Base-by-base conservation (phyloP, 2,888 invertebrate genomes). In the Salticus scenicus region DNA sequence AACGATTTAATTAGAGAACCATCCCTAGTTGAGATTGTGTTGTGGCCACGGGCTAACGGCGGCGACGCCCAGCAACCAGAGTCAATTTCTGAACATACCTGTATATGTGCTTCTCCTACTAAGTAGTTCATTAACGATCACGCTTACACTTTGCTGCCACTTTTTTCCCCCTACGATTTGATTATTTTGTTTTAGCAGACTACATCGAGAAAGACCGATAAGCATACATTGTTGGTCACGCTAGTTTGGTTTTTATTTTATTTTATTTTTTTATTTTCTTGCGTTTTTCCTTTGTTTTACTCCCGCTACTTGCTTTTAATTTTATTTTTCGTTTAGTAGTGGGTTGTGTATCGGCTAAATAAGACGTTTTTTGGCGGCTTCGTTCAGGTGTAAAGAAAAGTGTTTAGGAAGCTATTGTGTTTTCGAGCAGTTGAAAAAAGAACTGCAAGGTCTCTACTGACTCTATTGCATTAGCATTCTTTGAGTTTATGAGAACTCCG, bases 121-220 rank as follows among this genome's bases (percentile, higher is more conserved):
- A 84, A 84, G 83, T 84, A 84, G 83, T 84, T 84, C 83, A 84
- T 84, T 84, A 84, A 72, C 14, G 77, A 77, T 73, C 77, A 77
- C 83, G 77, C 83, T 84, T 75, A 64, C 75, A 75, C 67, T 70
- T 74, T 69, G 67, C 71, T 71, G 66, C 73, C 42, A 66, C 31
- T 66, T 33, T 51, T 78, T 78, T 64, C 57, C 57, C 37, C 57
- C 57, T 1, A 24, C 24, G 57, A 57, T 57, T 74, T 63, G 63
- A 28, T 28, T 64, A 41, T 71, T 73, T 80, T 66, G 42, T 24
- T 71, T 64, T 20, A 17, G 42, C 33, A 83, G 75, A 64, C 75
- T 51, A 28, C 28, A 27, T 66, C 64, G 27, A 30, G 24, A 67
- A 69, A 41, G 51, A 17, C 24, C 76, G 66, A 83, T 72, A 76